phyloP scores from a whole-genome alignment of 2,797 vertebrate genomes.

The Poecilia wingei region DNA sequence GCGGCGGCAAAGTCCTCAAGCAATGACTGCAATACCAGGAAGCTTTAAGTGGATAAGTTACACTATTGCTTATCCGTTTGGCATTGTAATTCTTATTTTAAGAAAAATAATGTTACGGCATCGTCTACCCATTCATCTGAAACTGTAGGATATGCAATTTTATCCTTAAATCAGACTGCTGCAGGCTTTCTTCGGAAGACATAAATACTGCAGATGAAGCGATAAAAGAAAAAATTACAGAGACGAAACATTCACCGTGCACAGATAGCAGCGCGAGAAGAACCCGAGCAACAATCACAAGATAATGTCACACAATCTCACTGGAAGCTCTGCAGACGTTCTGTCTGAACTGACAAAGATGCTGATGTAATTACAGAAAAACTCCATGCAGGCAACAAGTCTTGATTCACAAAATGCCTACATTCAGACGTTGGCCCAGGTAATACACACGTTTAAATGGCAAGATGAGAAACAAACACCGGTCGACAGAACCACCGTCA shows the following conservation, averaged over 20 bases:
- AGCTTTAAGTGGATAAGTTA: background rate
- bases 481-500: too few species aligned
- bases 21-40: background rate
- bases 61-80: background rate
- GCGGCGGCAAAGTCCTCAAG: background rate
- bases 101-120: background rate
- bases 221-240: background rate
- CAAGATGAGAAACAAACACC: too few species aligned
- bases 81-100: background rate
- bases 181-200: background rate
- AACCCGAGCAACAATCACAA: background rate
- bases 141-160: background rate
- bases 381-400: too few species aligned
- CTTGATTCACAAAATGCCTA: too few species aligned
- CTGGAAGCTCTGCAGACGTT: background rate
- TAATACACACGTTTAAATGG: too few species aligned
- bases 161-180: background rate
- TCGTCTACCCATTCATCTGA: background rate
- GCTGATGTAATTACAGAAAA: too few species aligned
- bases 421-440: too few species aligned
- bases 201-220: background rate
- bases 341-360: background rate
- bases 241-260: background rate
- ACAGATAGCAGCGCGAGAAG: background rate
- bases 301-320: background rate